These are phyloP conservation scores for Sebastes schlegelii DNA, from an alignment of 2,113 vertebrate species.

Conservation along the genomic window DNA sequence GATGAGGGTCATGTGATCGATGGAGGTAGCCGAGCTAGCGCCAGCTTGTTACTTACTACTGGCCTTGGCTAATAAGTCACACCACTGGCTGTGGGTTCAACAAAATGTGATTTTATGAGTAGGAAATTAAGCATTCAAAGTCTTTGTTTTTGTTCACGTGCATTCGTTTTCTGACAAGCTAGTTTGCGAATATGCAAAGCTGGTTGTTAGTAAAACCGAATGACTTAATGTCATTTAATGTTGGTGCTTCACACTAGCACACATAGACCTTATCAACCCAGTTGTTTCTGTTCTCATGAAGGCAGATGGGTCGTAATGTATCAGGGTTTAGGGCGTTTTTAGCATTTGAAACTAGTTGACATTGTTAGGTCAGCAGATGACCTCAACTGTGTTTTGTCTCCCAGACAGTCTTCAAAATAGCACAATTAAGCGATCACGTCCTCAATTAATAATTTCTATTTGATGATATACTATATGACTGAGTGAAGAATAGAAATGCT, in stretches of 20 bases:
- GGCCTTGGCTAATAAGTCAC: background rate
- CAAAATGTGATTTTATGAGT: background rate
- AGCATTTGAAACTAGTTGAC: background rate
- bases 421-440: conserved; percentile 4
- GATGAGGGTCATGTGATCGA: too few species aligned
- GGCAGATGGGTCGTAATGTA: background rate
- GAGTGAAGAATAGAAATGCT: conserved; percentile 18
- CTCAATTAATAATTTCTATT: background rate
- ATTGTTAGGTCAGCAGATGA: background rate
- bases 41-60: too few species aligned
- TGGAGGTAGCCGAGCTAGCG: background rate
- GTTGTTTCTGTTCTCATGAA: background rate
- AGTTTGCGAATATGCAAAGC: background rate
- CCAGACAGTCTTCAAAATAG: background rate
- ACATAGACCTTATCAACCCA: background rate
- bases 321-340: background rate
- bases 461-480: conserved; percentile 29
- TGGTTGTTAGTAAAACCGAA: background rate
- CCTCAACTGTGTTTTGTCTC: conserved; percentile 2
- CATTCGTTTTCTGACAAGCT: background rate
- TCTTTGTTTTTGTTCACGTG: background rate
- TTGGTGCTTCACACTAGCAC: background rate
- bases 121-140: background rate
- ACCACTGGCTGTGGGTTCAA: background rate
- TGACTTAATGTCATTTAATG: background rate